A percentile compares a stretch with the other conserved stretches of the same genome.
Conservation (phyloP, 2,113 vertebrate species). For the Cyprinodon tularosa region DNA sequence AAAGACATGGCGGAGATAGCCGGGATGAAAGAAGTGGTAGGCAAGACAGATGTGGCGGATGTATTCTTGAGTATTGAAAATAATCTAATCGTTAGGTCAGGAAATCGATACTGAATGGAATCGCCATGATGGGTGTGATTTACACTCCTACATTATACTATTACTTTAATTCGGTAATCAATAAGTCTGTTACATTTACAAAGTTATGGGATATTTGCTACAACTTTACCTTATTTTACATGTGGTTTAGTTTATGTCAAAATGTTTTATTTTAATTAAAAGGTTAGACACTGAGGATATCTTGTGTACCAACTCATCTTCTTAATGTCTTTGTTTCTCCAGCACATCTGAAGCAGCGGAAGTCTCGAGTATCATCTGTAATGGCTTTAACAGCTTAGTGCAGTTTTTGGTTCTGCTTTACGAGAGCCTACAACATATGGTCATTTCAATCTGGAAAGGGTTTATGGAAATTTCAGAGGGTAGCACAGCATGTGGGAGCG, state of each 20-base stretch:
- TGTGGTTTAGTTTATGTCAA: not conserved
- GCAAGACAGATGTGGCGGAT: too few species aligned
- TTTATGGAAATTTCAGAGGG: constrained; percentile 43
- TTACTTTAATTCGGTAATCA: too few species aligned
- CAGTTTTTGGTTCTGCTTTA: constrained; percentile 31
- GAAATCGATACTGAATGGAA: too few species aligned
- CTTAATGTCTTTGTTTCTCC: not conserved
- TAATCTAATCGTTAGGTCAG: too few species aligned
- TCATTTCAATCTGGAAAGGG: constrained; percentile 45
- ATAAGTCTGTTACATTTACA: too few species aligned
- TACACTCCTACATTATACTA: too few species aligned
- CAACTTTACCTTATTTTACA: not conserved
- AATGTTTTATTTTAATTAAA: not conserved
- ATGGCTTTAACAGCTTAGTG: constrained; percentile 49
- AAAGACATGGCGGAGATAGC: too few species aligned
- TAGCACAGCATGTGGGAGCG: not conserved
- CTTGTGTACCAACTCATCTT: not conserved
- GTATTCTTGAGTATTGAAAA: too few species aligned
- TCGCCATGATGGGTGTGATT: too few species aligned
- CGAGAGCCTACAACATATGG: constrained; percentile 39
- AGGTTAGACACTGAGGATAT: not conserved
- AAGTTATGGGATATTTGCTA: not conserved
- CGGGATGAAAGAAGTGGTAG: too few species aligned
- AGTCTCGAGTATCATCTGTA: constrained; percentile 24
- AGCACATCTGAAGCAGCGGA: not conserved